Evolutionary conservation across 2,888 invertebrate genomes (phyloP), one percentile per base, ranked within the genome.

Genomic region (Erpobdella octoculata): DNA sequence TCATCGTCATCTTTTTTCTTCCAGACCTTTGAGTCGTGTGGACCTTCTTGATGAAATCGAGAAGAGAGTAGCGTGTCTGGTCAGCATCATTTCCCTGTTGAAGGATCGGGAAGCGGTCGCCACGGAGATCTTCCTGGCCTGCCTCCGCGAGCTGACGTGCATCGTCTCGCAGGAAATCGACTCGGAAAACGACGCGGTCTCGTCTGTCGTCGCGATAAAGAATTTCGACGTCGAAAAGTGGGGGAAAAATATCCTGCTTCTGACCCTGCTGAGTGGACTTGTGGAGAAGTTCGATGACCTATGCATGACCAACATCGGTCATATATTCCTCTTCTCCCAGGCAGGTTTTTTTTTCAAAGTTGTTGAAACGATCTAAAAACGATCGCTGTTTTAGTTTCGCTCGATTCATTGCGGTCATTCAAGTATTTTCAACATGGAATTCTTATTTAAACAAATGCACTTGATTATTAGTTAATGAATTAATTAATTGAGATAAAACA

Each of bases 271-370:
- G 8, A 35, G 62, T 2, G 35, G 31, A 4, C 21, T 62, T 28
- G 5, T 62, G 18, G 62, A 62, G 9, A 62, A 62, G 62, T n/a
- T n/a, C 8, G 62, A 31, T 5, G 33, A 62, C 4, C 31, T 62
- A 5, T 62, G 62, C 62, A n/a, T n/a, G 4, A 31, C 28, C 1
- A 28, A 31, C 33, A 35, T 18, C 2, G 31, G 31, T n/a, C 28
- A 62, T 5, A 62, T 62, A 62, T 62, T 62, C 33, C 35, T 62
- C 62, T 62, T 62, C 31, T 62, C 62, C 8, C 21, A 62, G 62
- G 62, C 33, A 28, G 1, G 53, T n/a, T 41, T 41, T n/a, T 15
- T 41, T 41, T 41, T 41, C 46, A 41, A 41, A 12, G 46, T n/a
- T 41, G n/a, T n/a, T n/a, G n/a, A n/a, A n/a, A n/a, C n/a, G n/a